Percentiles rank a stretch among this genome's conserved stretches.
Evolutionary conservation across 1,140 invertebrate species (phyloP).

Genomic region (Drosophila elegans): DNA sequence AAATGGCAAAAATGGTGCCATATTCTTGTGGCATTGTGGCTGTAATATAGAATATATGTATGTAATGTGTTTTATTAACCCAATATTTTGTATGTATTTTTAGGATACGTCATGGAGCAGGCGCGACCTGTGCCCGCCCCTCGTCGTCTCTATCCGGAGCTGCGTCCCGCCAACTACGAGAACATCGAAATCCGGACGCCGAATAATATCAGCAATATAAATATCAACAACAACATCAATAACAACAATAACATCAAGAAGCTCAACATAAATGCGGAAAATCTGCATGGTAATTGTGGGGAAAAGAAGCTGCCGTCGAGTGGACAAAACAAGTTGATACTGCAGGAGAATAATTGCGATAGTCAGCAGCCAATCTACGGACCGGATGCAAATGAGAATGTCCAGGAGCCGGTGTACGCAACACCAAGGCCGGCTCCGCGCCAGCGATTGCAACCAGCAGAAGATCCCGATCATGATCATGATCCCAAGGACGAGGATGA

Average conservation of each 20-base stretch:
- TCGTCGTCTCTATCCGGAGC: conserved; percentile 72
- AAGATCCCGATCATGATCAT: neutral
- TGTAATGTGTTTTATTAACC: neutral
- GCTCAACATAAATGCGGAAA: conserved; percentile 69
- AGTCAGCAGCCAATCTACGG: conserved; percentile 65
- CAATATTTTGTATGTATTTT: neutral
- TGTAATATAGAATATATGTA: too few species aligned
- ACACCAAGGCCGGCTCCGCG: conserved; percentile 66
- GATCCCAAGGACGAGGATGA: conserved; percentile 1
- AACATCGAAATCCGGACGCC: conserved; percentile 65
- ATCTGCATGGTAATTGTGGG: conserved; percentile 57
- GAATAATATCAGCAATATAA: conserved; percentile 13
- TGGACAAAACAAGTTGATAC: conserved; percentile 61
- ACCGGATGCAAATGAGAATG: conserved; percentile 75
- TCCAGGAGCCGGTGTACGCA: conserved; percentile 63
- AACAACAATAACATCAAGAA: conserved; percentile 59
- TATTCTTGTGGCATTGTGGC: too few species aligned
- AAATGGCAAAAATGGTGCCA: too few species aligned
- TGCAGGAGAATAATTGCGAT: conserved; percentile 56
- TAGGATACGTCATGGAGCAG: conserved; percentile 50
- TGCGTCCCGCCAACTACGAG: conserved; percentile 70
- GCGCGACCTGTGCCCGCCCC: conserved; percentile 79
- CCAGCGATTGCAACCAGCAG: conserved; percentile 42
- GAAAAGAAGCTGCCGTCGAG: conserved; percentile 49
- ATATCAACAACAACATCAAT: conserved; percentile 31